Conservation (phyloP, 2,797 vertebrate genomes). For the Melanotaenia parkinsoni region DNA sequence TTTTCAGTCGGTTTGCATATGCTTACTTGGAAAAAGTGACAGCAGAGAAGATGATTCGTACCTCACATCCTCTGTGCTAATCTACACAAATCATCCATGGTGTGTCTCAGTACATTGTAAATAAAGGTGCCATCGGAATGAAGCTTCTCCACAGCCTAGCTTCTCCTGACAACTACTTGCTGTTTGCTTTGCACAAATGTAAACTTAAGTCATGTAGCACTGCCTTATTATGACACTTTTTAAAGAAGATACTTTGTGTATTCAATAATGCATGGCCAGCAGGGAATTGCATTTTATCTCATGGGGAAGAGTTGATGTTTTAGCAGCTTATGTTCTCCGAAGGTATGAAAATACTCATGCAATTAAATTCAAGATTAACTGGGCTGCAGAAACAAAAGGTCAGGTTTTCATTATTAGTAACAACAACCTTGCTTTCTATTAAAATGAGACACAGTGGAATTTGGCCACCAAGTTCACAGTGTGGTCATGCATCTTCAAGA, state of each 20-base stretch:
- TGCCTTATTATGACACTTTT: slow-evolving; percentile 82
- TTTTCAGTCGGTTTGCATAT: slow-evolving; percentile 59
- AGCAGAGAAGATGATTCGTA: slow-evolving; percentile 63
- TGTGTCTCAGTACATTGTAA: slow-evolving; percentile 61
- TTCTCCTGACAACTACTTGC: slow-evolving; percentile 62
- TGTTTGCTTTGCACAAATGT: slow-evolving; percentile 53
- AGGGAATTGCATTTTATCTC: slow-evolving; percentile 76
- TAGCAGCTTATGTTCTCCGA: slow-evolving; percentile 59
- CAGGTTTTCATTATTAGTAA: slow-evolving; percentile 73
- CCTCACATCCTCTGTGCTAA: slow-evolving; percentile 63
- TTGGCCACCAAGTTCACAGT: slow-evolving; percentile 50
- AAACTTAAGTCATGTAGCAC: slow-evolving; percentile 71
- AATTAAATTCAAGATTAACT: slow-evolving; percentile 75
- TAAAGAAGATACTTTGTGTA: slow-evolving; percentile 79
- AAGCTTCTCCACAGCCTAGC: slow-evolving; percentile 47
- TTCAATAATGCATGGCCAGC: slow-evolving; percentile 79
- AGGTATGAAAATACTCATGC: slow-evolving; percentile 71
- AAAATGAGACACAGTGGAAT: slow-evolving; percentile 42
- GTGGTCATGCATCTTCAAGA: slow-evolving; percentile 39
- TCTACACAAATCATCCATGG: slow-evolving; percentile 70
- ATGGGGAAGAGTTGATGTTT: slow-evolving; percentile 69
- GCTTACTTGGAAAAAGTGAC: slow-evolving; percentile 54
- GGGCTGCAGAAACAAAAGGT: slow-evolving; percentile 64
- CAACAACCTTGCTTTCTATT: slow-evolving; percentile 56
- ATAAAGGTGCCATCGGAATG: slow-evolving; percentile 62